phyloP scores from a whole-genome alignment of 2,888 invertebrate genomes.

The Rutpela maculata region DNA sequence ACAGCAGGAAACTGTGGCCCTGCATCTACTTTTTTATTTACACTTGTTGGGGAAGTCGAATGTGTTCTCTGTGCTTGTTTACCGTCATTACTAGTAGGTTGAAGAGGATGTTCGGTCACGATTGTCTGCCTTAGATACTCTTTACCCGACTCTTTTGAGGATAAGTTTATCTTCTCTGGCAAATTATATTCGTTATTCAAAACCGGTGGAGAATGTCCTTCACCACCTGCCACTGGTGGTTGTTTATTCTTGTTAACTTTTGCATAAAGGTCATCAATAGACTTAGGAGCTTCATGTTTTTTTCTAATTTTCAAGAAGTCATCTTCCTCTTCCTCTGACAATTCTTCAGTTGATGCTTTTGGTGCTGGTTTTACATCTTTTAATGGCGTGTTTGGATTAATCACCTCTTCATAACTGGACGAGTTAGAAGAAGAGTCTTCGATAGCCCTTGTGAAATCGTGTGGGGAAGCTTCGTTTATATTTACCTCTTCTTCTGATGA shows the following conservation, averaged over 20 bases:
- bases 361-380: not conserved
- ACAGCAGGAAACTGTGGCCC: not conserved
- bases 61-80: not conserved
- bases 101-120: not conserved
- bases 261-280: conserved; percentile 60
- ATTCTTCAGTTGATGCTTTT: conserved; percentile 24
- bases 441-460: conserved; percentile 42
- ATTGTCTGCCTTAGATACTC: not conserved
- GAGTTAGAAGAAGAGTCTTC: conserved; percentile 46
- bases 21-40: not conserved
- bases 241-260: conserved; percentile 56
- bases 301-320: conserved; percentile 20
- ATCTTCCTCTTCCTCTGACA: conserved; percentile 32
- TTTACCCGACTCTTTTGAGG: not conserved
- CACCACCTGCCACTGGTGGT: conserved; percentile 2
- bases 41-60: not conserved
- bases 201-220: not conserved
- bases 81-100: not conserved
- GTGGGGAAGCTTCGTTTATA: conserved; percentile 20
- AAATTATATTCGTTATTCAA: conserved; percentile 4
- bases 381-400: conserved; percentile 5
- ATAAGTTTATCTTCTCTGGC: not conserved
- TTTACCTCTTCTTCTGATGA: conserved; percentile 29
- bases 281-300: conserved; percentile 3
- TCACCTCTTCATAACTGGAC: conserved; percentile 31